Conservation (phyloP, 2,888 invertebrate genomes). For the Lacanobia wlatinum region DNA sequence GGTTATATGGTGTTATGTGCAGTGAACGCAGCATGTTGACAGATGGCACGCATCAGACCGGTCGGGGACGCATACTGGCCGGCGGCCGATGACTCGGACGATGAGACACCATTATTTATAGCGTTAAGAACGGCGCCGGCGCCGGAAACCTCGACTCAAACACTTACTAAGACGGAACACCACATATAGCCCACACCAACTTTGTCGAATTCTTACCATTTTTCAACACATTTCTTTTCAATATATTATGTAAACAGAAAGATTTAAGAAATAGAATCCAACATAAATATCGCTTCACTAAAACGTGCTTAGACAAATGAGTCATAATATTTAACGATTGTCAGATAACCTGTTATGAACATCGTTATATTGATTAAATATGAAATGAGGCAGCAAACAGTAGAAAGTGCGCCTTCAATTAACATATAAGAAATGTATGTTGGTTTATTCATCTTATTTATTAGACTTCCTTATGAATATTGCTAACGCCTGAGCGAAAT, state of each 20-base stretch:
- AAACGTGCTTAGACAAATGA: conserved; percentile 19
- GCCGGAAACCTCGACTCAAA: conserved; percentile 86
- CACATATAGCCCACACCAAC: conserved; percentile 66
- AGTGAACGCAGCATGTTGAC: conserved; percentile 74
- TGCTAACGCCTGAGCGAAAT: conserved; percentile 25
- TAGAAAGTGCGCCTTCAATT: conserved; percentile 44
- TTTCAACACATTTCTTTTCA: conserved; percentile 27
- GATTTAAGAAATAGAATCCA: conserved; percentile 13
- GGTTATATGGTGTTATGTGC: conserved; percentile 48
- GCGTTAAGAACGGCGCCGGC: conserved; percentile 84
- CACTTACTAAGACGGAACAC: conserved; percentile 83
- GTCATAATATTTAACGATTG: conserved; percentile 26
- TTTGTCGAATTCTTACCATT: conserved; percentile 53
- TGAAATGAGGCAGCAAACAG: conserved; percentile 27
- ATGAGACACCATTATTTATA: conserved; percentile 90
- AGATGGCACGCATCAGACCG: conserved; percentile 82
- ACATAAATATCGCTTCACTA: conserved; percentile 12
- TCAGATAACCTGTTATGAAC: conserved; percentile 3
- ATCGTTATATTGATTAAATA: conserved; percentile 30
- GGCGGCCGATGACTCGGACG: conserved; percentile 88
- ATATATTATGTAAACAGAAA: conserved; percentile 40
- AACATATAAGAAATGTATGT: conserved; percentile 32
- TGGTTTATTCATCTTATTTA: conserved; percentile 25
- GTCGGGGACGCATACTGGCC: conserved; percentile 76
- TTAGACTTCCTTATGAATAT: conserved; percentile 29